Evolutionary conservation across 2,113 vertebrate genomes (phyloP), one percentile per base, ranked within the genome.

Genomic region (Dipodomys spectabilis): DNA sequence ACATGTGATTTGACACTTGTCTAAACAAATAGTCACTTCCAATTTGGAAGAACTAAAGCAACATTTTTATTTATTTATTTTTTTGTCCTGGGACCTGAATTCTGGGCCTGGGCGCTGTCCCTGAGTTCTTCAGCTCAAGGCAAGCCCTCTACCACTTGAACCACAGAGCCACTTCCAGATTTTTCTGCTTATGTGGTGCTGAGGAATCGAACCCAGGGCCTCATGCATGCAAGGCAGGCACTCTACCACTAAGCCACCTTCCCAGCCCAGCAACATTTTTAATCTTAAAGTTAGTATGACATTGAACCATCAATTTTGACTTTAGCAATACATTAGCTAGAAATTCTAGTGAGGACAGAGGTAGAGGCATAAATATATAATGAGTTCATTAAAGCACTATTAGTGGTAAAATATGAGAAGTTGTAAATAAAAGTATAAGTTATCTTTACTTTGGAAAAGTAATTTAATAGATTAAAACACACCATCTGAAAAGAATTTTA

Each of bases 391-490:
- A 30, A 45, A 73, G 4, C 10, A 57, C 10, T 71, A 18, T 85
- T 87, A 84, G 72, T n/a, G 62, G 22, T 19, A 88, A 94, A 82
- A 30, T 77, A 75, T 57, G 35, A 30, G 9, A 64, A 57, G 53
- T 64, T 64, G 23, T 9, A 23, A 64, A 64, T 64, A 64, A 64
- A 64, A 64, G 23, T 64, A 64, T 25, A 18, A 53, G 6, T 80
- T 44, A 74, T 32, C 22, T 39, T 39, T 32, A 62, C 20, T 69
- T 60, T 65, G 7, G 5, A 94, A 93, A 86, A 44, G 1, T 86
- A 89, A 86, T 73, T 78, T 13, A 80, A 87, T 57, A 72, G 15
- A 80, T 89, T 2, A 73, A 92, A 45, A 74, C 71, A 68, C 89
- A 73, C 7, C 25, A 18, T 45, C 39, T 45, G 5, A 67, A 88